These are phyloP conservation scores for Abscondita cerata DNA, from an alignment of 2,888 invertebrate genomes.

Conservation along the genomic window DNA sequence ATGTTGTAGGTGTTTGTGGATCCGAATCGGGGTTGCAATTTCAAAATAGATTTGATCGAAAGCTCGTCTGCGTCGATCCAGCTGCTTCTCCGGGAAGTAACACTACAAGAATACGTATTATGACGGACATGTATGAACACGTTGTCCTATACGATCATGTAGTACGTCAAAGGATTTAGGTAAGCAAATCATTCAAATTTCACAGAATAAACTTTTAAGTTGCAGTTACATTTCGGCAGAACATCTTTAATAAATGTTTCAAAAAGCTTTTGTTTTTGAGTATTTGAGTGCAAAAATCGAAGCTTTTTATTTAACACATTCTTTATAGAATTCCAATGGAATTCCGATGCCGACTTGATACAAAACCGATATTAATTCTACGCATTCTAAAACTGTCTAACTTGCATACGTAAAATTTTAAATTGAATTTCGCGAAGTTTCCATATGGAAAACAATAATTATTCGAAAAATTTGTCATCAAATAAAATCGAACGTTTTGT, in stretches of 20 bases:
- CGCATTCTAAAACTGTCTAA: conserved; percentile 29
- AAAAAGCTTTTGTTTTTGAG: too few species aligned
- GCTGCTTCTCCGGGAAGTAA: conserved; percentile 69
- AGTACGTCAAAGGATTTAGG: conserved; percentile 61
- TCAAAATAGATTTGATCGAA: conserved; percentile 81
- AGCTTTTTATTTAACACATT: conserved; percentile 16
- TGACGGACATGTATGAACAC: conserved; percentile 73
- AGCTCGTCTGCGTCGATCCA: conserved; percentile 77
- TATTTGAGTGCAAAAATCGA: not conserved
- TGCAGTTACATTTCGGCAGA: too few species aligned
- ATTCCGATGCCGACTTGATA: conserved; percentile 28
- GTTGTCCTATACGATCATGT: conserved; percentile 83
- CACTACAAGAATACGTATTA: conserved; percentile 68
- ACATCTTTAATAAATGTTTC: too few species aligned
- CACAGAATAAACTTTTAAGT: too few species aligned
- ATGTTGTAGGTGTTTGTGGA: conserved; percentile 68
- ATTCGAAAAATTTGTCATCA: too few species aligned
- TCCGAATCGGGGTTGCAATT: conserved; percentile 77
- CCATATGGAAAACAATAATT: not conserved
- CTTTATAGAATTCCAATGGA: conserved; percentile 21
- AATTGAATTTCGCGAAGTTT: not conserved
- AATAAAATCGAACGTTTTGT: too few species aligned
- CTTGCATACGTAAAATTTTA: not conserved
- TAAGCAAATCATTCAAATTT: too few species aligned
- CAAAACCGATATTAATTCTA: conserved; percentile 32